Evolutionary conservation across 2,113 vertebrate genomes (phyloP), one percentile per base, ranked within the genome.

Genomic region (Bostrychus sinensis): DNA sequence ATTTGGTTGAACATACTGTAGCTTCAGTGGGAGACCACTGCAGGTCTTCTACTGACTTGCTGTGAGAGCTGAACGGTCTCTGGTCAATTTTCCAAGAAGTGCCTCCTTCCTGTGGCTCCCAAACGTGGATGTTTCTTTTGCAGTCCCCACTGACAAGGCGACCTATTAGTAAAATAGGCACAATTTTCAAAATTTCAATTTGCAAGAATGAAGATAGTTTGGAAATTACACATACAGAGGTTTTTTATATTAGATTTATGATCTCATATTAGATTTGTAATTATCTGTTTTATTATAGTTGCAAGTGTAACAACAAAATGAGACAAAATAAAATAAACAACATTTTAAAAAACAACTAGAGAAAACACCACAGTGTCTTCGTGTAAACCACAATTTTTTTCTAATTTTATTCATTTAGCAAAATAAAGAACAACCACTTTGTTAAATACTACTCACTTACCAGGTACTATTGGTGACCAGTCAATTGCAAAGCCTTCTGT

Each of bases 21-120:
- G 94, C 91, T 91, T 96, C 95, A 0, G 91, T 94, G 0, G 94
- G 95, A 1, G 95, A 97, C 95, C 95, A 96, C 89, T 97, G 95
- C 69, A 97, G 83, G 76, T 97, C 95, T 81, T 97, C 95, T 36
- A 96, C 94, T 0, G 95, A 96, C 58, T 92, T 89, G 17, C 73
- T 93, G 82, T 97, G 95, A 10, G 93, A 94, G 42, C 91, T 91
- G 56, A 95, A 96, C 2, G 95, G 94, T 34, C 95, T 86, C 73
- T 97, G 95, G 86, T 97, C 95, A 38, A 97, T 91, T 8, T 92
- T 83, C 95, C 95, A 97, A 0, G 89, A 85, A 1, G 91, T 79
- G n/a, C 93, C 94, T 0, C 92, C 92, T 1, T 95, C 94, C 0
- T 61, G 80, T 0, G 95, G 95, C 3, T 93, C 93, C 95, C 95